Evolutionary conservation across 2,797 vertebrate species (phyloP), one percentile per base, ranked within the genome.

Genomic region (Schizopygopsis malacanthus): DNA sequence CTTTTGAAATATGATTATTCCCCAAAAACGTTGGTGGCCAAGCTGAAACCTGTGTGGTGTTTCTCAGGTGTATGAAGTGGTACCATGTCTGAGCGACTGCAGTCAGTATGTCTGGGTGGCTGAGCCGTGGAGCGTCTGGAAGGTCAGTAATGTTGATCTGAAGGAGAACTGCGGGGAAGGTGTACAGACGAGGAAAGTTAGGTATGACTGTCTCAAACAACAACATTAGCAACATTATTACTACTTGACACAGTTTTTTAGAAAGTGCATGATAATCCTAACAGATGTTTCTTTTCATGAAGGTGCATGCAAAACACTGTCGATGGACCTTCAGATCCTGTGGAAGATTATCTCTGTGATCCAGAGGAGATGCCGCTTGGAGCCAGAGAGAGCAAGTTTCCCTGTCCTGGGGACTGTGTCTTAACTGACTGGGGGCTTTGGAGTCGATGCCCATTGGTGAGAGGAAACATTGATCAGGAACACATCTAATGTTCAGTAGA

Each of bases 221-320:
- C 52, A 22, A 25, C 59, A 52, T 20, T 82, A 65, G 4, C 52
- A 22, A 25, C 50, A 52, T 20, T 82, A 33, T 69, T 22, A 47
- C 2, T 10, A 43, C 33, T 37, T 39, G 22, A 52, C 22, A 41
- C 12, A 15, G 13, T n/a, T 77, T 65, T 25, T 18, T 61, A 37
- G 7, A 79, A 59, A 61, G 12, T 33, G 50, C 12, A 25, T 7
- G 39, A 45, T 11, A 15, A 47, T 77, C 3, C 6, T 56, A 54
- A 63, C 18, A 41, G n/a, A 22, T 12, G 6, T 6, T 41, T 41
- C 6, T 16, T 41, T 61, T 3, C 86, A 87, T 90, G 13, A 91
- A 99, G 98, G 90, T 99, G 98, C 85, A 97, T 99, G 98, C 96
- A 97, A 85, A 99, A 99, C 91, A 98, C 97, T 0, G 95, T 98